phyloP scores from a whole-genome alignment of 2,888 invertebrate genomes.

The Phytoseiulus persimilis region DNA sequence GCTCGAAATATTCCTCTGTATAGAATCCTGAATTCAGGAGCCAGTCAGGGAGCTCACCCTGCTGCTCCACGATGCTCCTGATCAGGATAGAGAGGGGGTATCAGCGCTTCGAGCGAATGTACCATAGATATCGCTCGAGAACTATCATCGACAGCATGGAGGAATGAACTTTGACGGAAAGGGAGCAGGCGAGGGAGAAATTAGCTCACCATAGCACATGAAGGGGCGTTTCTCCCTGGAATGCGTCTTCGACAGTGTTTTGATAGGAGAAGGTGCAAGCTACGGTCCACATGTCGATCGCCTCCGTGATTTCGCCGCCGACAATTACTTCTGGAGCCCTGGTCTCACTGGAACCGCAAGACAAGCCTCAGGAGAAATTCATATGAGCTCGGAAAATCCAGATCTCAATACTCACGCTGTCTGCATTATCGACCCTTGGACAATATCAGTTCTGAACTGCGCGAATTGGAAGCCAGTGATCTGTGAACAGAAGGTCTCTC shows the following conservation, averaged over 20 bases:
- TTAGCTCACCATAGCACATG: not conserved
- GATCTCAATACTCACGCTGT: not conserved
- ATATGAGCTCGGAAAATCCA: too few relatives aligned
- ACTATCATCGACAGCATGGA: too few relatives aligned
- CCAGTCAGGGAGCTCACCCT: not conserved
- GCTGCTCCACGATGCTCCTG: not conserved
- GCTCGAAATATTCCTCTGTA: not conserved
- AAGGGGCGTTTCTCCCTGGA: not conserved
- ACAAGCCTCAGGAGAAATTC: too few relatives aligned
- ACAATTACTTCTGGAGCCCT: too few relatives aligned
- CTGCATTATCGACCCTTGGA: not conserved
- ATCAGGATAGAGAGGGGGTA: not conserved
- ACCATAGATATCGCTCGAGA: too few relatives aligned
- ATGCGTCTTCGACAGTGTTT: not conserved
- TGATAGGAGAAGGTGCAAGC: not conserved
- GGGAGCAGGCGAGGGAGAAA: too few relatives aligned
- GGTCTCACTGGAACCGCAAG: too few relatives aligned
- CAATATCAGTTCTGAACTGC: not conserved
- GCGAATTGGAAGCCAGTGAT: not conserved
- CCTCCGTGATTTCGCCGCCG: too few relatives aligned
- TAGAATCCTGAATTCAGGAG: not conserved
- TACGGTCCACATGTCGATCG: too few relatives aligned
- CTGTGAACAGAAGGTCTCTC: too few relatives aligned
- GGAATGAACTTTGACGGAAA: too few relatives aligned
- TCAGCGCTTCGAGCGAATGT: not conserved